Percentiles rank a stretch among this genome's conserved stretches.
phyloP scores from a whole-genome alignment of 2,797 vertebrate species.

The Myotis findleyi region DNA sequence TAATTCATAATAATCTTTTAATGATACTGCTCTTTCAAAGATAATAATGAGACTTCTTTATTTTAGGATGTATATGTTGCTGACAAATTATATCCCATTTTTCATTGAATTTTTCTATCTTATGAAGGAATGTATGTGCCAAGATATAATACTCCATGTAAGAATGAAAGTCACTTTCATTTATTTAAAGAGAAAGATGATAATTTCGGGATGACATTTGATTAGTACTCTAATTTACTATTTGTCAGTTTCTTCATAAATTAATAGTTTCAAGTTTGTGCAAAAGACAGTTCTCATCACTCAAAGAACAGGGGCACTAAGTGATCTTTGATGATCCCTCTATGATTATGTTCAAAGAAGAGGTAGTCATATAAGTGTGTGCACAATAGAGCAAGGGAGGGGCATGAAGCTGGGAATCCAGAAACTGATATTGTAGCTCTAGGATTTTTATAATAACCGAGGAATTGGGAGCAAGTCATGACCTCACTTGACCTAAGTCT shows the following conservation, averaged over 20 bases:
- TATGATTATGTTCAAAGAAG: constrained; percentile 26
- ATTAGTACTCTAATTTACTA: constrained; percentile 56
- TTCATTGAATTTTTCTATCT: constrained; percentile 19
- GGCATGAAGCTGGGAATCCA: neutral
- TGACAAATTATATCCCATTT: constrained; percentile 50
- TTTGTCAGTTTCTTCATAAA: constrained; percentile 37
- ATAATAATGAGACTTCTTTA: neutral
- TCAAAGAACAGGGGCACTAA: neutral
- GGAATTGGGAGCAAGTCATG: neutral
- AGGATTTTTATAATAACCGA: constrained; percentile 12
- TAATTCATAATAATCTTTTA: constrained; percentile 44
- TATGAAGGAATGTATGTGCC: constrained; percentile 54
- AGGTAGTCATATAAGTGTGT: neutral
- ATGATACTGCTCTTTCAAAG: constrained; percentile 33
- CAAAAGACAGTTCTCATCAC: neutral
- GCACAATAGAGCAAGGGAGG: neutral
- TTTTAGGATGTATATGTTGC: neutral
- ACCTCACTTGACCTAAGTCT: constrained; percentile 20
- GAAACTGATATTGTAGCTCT: neutral
- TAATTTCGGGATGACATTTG: constrained; percentile 45
- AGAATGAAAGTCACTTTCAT: constrained; percentile 47
- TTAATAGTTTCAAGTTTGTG: constrained; percentile 21
- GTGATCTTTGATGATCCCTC: neutral
- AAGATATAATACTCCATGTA: constrained; percentile 56
- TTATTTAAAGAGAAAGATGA: constrained; percentile 54